Percentiles rank a stretch among this genome's conserved stretches.
phyloP scores from a whole-genome alignment of 2,888 invertebrate genomes.

The Epinotia ramella region DNA sequence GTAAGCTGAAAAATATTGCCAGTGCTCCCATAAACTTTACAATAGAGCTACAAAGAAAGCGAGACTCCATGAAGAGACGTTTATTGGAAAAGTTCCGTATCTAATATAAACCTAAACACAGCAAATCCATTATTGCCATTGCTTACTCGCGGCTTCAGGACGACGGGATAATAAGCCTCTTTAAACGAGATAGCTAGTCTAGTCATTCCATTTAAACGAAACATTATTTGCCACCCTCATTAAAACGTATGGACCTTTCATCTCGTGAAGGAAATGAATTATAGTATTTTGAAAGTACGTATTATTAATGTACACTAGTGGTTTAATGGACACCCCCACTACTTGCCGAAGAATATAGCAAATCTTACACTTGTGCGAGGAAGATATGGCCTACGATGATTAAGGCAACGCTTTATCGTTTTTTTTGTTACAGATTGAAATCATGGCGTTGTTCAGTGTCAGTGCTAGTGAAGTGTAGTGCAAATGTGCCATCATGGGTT shows the following conservation, averaged over 20 bases:
- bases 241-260: not conserved
- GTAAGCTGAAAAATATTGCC: slow-evolving; percentile 53
- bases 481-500: slow-evolving; percentile 83
- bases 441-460: slow-evolving; percentile 62
- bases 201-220: not conserved
- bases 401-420: not conserved
- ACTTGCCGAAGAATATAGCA: no score
- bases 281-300: no score
- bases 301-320: no score
- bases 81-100: slow-evolving; percentile 45
- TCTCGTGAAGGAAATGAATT: not conserved
- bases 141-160: slow-evolving; percentile 14
- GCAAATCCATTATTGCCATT: slow-evolving; percentile 34
- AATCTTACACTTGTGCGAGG: no score
- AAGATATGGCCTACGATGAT: no score
- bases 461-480: slow-evolving; percentile 80
- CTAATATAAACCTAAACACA: slow-evolving; percentile 38
- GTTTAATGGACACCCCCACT: no score
- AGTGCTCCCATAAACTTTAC: slow-evolving; percentile 42
- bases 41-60: slow-evolving; percentile 39
- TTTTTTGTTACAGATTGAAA: slow-evolving; percentile 68
- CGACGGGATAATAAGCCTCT: slow-evolving; percentile 8
- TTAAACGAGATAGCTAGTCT: slow-evolving; percentile 1
- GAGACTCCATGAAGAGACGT: slow-evolving; percentile 30
- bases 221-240: not conserved